Conservation (phyloP, 2,888 invertebrate species). For the Physocephala rufipes region DNA sequence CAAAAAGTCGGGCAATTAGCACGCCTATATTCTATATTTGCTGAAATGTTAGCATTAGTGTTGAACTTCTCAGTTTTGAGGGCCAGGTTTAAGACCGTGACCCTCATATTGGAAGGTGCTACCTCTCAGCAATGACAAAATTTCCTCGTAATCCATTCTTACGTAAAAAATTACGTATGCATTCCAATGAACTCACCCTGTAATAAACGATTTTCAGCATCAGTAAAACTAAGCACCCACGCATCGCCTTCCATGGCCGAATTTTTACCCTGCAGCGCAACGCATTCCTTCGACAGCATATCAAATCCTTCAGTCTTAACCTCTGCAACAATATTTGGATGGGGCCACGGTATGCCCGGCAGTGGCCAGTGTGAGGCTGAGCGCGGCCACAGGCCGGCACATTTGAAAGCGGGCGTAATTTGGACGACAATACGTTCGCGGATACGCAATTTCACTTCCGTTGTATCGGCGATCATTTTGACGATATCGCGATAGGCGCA, state of each 20-base stretch:
- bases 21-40: too few relatives aligned
- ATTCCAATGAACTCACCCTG: slow-evolving; percentile 69
- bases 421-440: slow-evolving; percentile 92
- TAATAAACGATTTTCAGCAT: slow-evolving; percentile 89
- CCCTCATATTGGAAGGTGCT: too few relatives aligned
- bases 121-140: too few relatives aligned
- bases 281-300: slow-evolving; percentile 87
- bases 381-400: slow-evolving; percentile 93
- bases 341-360: slow-evolving; percentile 92
- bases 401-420: slow-evolving; percentile 95
- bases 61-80: too few relatives aligned
- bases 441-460: slow-evolving; percentile 90
- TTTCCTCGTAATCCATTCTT: too few relatives aligned
- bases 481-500: slow-evolving; percentile 92
- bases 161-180: too few relatives aligned
- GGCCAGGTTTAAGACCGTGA: too few relatives aligned
- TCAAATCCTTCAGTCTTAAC: slow-evolving; percentile 97
- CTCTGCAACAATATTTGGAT: slow-evolving; percentile 89
- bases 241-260: slow-evolving; percentile 96
- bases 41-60: too few relatives aligned
- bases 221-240: slow-evolving; percentile 91
- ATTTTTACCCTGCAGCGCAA: slow-evolving; percentile 85
- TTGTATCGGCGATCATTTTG: slow-evolving; percentile 95
- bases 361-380: slow-evolving; percentile 95
- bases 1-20: too few relatives aligned